phyloP scores from a whole-genome alignment of 2,113 vertebrate species.

The Otolemur garnettii region DNA sequence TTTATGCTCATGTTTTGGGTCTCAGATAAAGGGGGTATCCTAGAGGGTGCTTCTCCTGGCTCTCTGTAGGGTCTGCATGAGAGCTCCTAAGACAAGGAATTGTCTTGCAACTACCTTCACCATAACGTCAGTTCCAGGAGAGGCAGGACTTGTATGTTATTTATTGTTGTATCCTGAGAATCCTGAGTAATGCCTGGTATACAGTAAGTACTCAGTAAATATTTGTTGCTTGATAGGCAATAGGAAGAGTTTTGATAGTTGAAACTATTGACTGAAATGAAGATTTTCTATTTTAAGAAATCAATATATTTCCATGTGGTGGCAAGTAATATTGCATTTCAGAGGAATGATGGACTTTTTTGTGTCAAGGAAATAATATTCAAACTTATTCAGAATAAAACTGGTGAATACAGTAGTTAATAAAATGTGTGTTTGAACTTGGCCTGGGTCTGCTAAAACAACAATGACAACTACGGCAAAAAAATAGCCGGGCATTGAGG shows the following conservation, averaged over 20 bases:
- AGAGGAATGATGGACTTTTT: not conserved
- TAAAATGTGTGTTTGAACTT: too few species aligned
- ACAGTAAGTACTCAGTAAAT: not conserved
- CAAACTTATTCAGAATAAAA: slow-evolving; percentile 14
- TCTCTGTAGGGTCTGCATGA: not conserved
- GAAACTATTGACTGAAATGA: slow-evolving; percentile 21
- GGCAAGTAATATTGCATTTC: not conserved
- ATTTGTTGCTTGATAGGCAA: not conserved
- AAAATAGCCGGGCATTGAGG: too few species aligned
- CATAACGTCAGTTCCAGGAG: not conserved
- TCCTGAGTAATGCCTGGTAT: not conserved
- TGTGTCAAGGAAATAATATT: not conserved
- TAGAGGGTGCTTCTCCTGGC: not conserved
- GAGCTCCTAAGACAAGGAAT: not conserved
- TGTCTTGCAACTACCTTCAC: not conserved
- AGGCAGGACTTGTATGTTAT: not conserved
- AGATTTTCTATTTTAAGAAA: slow-evolving; percentile 43
- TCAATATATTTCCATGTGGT: not conserved
- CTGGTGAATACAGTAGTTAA: too few species aligned
- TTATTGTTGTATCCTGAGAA: not conserved
- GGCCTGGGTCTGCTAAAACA: too few species aligned
- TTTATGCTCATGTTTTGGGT: not conserved
- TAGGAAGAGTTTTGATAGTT: not conserved
- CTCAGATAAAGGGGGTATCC: not conserved
- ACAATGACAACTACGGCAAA: too few species aligned